Conservation (phyloP, 1,140 invertebrate genomes). For the Philotrypesis tridentata region DNA sequence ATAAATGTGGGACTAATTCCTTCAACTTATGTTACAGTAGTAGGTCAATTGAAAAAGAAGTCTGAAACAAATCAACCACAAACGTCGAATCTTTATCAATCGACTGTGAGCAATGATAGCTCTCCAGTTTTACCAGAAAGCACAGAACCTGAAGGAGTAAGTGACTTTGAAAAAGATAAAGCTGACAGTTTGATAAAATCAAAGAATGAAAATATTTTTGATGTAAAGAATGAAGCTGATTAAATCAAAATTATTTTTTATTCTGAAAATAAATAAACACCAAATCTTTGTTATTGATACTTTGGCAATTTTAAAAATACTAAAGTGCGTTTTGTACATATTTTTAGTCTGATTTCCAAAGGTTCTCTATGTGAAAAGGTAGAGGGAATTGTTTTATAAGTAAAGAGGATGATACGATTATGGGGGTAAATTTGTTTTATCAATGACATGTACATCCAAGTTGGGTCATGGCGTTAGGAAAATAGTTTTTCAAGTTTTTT, state of each 20-base stretch:
- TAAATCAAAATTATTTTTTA: conserved; percentile 35
- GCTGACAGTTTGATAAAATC: conserved; percentile 22
- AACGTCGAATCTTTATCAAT: conserved; percentile 30
- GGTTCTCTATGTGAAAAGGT: conserved; percentile 41
- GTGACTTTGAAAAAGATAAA: conserved; percentile 11
- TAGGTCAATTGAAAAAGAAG: conserved; percentile 66
- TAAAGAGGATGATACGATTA: neutral
- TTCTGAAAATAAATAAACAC: conserved; percentile 39
- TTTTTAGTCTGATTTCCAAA: conserved; percentile 46
- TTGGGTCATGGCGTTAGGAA: neutral
- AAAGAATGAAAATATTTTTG: conserved; percentile 30
- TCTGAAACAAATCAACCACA: conserved; percentile 48
- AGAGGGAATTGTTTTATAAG: conserved; percentile 2
- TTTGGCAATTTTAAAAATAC: conserved; percentile 18
- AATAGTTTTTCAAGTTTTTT: neutral
- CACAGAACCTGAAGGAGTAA: conserved; percentile 20
- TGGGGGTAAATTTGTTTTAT: conserved; percentile 1
- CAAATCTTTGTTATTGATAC: conserved; percentile 15
- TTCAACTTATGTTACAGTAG: conserved; percentile 81
- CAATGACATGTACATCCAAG: neutral
- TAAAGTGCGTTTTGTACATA: conserved; percentile 51
- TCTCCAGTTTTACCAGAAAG: neutral
- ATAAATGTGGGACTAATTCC: conserved; percentile 85
- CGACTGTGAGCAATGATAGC: conserved; percentile 18
- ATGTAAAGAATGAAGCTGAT: conserved; percentile 28